Conservation (phyloP, 2,888 invertebrate species). For the Synanthedon myopaeformis region DNA sequence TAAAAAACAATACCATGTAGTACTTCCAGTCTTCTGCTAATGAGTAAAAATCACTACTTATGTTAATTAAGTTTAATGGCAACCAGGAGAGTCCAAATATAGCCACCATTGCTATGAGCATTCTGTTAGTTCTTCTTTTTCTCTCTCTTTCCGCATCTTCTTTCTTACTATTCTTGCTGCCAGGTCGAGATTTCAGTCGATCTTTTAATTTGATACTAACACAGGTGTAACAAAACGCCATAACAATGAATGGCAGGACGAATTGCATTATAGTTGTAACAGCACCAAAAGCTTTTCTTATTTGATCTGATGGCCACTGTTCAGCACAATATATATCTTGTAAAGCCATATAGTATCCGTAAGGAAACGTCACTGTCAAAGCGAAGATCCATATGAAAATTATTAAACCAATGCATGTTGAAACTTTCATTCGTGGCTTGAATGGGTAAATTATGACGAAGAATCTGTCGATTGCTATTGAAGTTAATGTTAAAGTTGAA, state of each 20-base stretch:
- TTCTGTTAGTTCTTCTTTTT: slow-evolving; percentile 85
- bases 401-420: slow-evolving; percentile 81
- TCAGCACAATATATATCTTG: slow-evolving; percentile 75
- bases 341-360: slow-evolving; percentile 82
- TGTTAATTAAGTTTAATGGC: slow-evolving; percentile 84
- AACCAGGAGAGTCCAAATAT: slow-evolving; percentile 91
- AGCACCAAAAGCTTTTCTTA: slow-evolving; percentile 79
- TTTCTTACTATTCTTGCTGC: slow-evolving; percentile 77
- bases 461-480: slow-evolving; percentile 93
- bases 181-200: slow-evolving; percentile 80
- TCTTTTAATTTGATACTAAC: slow-evolving; percentile 83
- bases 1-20: slow-evolving; percentile 82
- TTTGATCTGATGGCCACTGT: slow-evolving; percentile 82
- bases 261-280: slow-evolving; percentile 88
- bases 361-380: slow-evolving; percentile 83
- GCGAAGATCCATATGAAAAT: slow-evolving; percentile 86
- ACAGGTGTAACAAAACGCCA: slow-evolving; percentile 86
- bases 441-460: slow-evolving; percentile 92
- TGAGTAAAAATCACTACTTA: slow-evolving; percentile 77
- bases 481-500: slow-evolving; percentile 88
- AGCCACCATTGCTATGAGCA: slow-evolving; percentile 91
- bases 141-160: slow-evolving; percentile 85
- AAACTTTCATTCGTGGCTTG: slow-evolving; percentile 82
- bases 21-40: slow-evolving; percentile 75
- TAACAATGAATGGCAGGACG: slow-evolving; percentile 86